A percentile compares a stretch with the other conserved stretches of the same genome.
phyloP scores from a whole-genome alignment of 2,888 invertebrate species.

The Pristionchus maxplancki region DNA sequence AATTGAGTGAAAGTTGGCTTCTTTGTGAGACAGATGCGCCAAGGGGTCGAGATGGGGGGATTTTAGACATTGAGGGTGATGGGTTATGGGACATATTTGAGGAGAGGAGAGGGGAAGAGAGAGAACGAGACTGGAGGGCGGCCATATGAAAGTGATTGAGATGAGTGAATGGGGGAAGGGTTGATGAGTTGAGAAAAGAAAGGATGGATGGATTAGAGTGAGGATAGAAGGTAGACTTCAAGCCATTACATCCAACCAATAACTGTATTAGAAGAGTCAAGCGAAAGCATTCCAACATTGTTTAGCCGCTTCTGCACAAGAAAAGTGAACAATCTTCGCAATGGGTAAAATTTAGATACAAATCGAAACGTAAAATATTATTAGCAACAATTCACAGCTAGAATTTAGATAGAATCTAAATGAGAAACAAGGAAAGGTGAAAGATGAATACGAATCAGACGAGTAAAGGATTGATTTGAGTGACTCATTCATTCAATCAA shows the following conservation, averaged over 20 bases:
- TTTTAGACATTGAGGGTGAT: slow-evolving; percentile 44
- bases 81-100: slow-evolving; percentile 43
- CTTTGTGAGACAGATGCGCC: slow-evolving; percentile 44
- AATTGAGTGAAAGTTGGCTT: slow-evolving; percentile 42
- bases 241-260: not conserved
- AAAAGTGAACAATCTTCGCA: not conserved
- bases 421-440: not conserved
- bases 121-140: slow-evolving; percentile 14
- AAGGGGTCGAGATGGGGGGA: slow-evolving; percentile 34
- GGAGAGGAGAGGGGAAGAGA: slow-evolving; percentile 1
- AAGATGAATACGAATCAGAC: not conserved
- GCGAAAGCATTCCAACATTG: not conserved
- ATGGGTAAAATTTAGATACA: not conserved
- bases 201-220: not conserved
- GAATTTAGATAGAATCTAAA: not conserved
- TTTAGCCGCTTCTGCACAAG: slow-evolving; percentile 26
- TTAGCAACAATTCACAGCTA: slow-evolving; percentile 20
- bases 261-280: not conserved
- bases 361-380: slow-evolving; percentile 11
- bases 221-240: not conserved
- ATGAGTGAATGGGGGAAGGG: slow-evolving; percentile 29
- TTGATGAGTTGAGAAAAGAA: slow-evolving; percentile 39
- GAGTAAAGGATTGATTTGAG: slow-evolving; percentile 6
- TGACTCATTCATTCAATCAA: slow-evolving; percentile 4
- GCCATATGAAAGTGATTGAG: slow-evolving; percentile 51